A percentile compares a stretch with the other conserved stretches of the same genome.
phyloP scores from a whole-genome alignment of 1,140 invertebrate species.

The Chelonus insularis region DNA sequence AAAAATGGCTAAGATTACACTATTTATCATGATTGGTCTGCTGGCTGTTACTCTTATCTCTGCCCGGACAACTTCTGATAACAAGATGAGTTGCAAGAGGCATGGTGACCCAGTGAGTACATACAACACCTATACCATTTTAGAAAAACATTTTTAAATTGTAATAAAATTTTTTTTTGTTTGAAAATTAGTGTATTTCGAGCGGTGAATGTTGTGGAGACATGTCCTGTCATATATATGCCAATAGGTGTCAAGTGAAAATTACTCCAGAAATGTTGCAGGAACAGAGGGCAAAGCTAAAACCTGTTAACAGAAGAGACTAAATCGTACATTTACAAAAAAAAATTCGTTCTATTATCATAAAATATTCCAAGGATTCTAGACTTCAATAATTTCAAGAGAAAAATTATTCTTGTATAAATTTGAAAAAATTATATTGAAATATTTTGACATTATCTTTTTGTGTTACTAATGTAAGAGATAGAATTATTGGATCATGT shows the following conservation, averaged over 20 bases:
- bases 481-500: too few species aligned
- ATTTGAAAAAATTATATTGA: too few species aligned
- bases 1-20: conserved; percentile 42
- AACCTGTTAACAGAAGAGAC: too few species aligned
- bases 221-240: conserved; percentile 42
- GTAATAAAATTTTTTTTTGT: too few species aligned
- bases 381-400: too few species aligned
- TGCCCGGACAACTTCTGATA: conserved; percentile 29
- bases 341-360: too few species aligned
- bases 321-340: too few species aligned
- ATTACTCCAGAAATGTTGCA: conserved; percentile 47
- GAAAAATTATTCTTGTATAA: too few species aligned
- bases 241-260: conserved; percentile 50
- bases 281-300: conserved; percentile 45
- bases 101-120: conserved; percentile 48
- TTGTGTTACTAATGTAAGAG: too few species aligned
- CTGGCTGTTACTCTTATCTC: conserved; percentile 34
- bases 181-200: conserved; percentile 41
- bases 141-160: background rate
- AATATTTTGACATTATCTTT: too few species aligned
- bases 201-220: conserved; percentile 37
- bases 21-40: conserved; percentile 34
- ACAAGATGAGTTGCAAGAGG: conserved; percentile 26
- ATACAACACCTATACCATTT: background rate
- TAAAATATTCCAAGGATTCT: too few species aligned